A percentile compares a stretch with the other conserved stretches of the same genome.
Conservation (phyloP, 2,797 vertebrate genomes). For the Dromococcyx pavoninus region DNA sequence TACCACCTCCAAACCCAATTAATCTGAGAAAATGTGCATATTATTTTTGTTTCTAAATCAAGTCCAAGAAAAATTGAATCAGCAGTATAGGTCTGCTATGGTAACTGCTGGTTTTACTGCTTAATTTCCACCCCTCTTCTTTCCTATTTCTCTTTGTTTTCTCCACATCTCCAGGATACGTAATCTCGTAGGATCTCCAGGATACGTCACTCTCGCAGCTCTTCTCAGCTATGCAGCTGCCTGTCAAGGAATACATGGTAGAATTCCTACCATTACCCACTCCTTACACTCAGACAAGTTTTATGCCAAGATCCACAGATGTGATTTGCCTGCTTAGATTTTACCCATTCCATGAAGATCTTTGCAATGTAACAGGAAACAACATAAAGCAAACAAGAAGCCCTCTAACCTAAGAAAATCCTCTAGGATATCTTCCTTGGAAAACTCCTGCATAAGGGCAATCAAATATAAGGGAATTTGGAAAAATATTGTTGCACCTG, state of each 20-base stretch:
- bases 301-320: not conserved
- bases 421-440: not conserved
- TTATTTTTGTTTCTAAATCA: conserved; percentile 40
- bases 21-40: not conserved
- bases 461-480: not conserved
- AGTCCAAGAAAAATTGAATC: not conserved
- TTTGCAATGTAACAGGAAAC: not conserved
- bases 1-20: conserved; percentile 3
- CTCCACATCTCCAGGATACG: not conserved
- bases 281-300: not conserved
- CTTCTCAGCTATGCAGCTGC: not conserved
- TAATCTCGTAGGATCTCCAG: too few relatives aligned
- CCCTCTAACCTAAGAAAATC: not conserved
- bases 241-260: not conserved
- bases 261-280: not conserved
- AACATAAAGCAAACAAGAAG: not conserved
- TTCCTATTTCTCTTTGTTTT: not conserved
- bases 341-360: not conserved
- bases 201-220: not conserved
- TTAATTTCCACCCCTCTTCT: not conserved
- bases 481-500: not conserved
- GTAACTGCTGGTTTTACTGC: not conserved
- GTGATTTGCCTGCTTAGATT: not conserved
- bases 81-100: not conserved
- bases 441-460: not conserved